These are phyloP conservation scores for Nyctereutes procyonoides DNA, from an alignment of 2,113 vertebrate genomes.

Conservation along the genomic window DNA sequence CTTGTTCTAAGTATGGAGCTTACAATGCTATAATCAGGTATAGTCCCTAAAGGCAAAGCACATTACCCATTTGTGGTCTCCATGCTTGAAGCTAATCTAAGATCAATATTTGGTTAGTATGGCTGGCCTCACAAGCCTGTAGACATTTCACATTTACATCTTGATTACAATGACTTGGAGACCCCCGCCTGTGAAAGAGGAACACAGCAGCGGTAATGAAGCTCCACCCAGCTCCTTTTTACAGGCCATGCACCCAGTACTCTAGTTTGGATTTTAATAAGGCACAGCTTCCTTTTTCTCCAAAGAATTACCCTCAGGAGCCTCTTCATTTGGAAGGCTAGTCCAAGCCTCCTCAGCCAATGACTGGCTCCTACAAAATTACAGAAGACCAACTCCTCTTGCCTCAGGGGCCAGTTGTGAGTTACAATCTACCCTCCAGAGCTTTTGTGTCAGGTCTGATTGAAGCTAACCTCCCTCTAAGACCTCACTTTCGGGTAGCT, in stretches of 20 bases:
- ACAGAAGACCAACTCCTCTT: background rate
- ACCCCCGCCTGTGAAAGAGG: background rate
- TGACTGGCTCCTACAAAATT: background rate
- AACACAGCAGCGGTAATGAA: background rate
- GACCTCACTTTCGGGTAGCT: background rate
- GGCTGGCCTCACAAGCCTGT: background rate
- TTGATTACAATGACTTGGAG: background rate
- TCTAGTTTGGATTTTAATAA: background rate
- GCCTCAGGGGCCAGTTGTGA: background rate
- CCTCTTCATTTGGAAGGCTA: background rate
- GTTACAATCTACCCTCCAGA: background rate
- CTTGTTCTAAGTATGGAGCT: background rate
- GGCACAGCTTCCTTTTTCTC: background rate
- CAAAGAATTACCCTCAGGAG: background rate
- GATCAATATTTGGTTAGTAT: slow-evolving; percentile 22
- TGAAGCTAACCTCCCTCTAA: background rate
- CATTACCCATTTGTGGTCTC: background rate
- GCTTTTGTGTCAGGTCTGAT: background rate
- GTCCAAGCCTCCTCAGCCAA: background rate
- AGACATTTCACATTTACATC: background rate
- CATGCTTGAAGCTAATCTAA: slow-evolving; percentile 20
- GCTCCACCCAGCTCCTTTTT: background rate
- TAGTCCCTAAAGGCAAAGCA: background rate
- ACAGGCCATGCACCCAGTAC: background rate
- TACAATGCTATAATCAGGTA: slow-evolving; percentile 31